Evolutionary conservation across 2,113 vertebrate genomes (phyloP).

Genomic region (Cyprinodon brontotheroides): DNA sequence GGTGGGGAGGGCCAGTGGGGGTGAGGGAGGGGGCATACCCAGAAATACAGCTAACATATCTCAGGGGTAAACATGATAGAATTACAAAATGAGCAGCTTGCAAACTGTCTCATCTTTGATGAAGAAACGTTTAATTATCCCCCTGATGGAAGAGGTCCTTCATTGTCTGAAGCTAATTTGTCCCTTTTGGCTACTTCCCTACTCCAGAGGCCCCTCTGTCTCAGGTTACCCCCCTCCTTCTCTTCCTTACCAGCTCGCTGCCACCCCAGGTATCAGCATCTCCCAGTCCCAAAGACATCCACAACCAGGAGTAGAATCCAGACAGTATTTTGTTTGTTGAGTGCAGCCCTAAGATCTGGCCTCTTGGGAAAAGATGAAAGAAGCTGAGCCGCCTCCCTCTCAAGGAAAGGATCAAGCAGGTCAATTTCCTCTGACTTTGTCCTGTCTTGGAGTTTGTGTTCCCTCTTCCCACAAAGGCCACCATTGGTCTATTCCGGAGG

Average conservation of each 20-base stretch:
- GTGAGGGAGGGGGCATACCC: constrained; percentile 64
- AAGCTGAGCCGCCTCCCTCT: constrained; percentile 68
- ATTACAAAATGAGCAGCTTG: constrained; percentile 93
- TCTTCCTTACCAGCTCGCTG: constrained; percentile 66
- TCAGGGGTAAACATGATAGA: constrained; percentile 85
- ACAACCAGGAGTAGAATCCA: constrained; percentile 63
- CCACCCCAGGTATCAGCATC: constrained; percentile 71
- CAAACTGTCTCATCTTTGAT: constrained; percentile 92
- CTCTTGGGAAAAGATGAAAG: constrained; percentile 81
- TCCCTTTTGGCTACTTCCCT: constrained; percentile 86
- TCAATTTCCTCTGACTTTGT: constrained; percentile 84
- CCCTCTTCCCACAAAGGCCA: constrained; percentile 78
- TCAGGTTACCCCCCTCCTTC: constrained; percentile 76
- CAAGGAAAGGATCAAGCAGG: constrained; percentile 81
- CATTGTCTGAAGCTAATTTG: constrained; percentile 89
- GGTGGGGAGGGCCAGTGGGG: constrained; percentile 10
- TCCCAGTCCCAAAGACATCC: constrained; percentile 61
- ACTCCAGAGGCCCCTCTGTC: constrained; percentile 76
- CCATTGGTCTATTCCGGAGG: constrained; percentile 72
- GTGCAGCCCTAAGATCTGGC: constrained; percentile 76
- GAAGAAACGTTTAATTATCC: constrained; percentile 93
- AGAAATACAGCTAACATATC: constrained; percentile 74
- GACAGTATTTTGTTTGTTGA: constrained; percentile 84
- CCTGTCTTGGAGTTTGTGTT: constrained; percentile 79
- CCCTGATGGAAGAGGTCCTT: constrained; percentile 88